Evolutionary conservation across 2,888 invertebrate genomes (phyloP), one percentile per base, ranked within the genome.

Genomic region (Rhagium mordax): DNA sequence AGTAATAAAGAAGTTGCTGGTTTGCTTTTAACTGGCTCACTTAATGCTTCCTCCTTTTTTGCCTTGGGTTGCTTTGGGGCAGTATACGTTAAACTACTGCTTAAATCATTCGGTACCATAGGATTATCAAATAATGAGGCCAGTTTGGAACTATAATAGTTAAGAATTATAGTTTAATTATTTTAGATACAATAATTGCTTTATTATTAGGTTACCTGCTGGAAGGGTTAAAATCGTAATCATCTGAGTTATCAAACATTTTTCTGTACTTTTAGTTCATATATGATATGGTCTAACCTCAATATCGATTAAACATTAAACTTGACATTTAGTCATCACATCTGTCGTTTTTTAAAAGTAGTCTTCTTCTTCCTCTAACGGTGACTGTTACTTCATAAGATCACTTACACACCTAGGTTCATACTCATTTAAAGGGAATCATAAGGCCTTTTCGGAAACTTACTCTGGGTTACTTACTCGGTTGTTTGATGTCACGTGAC

Each of bases 61-160:
- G 67, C 10, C 74, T 76, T 82, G 21, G 85, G 85, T 75, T 85
- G 84, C 72, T 84, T 85, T 5, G 85, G 85, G 4, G 85, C 83
- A 18, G 81, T 82, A 66, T 85, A 85, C 20, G 62, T 82, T 65
- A 85, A 77, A 78, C 75, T 80, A 8, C 74, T 70, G 62, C 77
- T 77, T 8, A 67, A 48, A 69, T 76, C 72, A 16, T 69, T 55
- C 0, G 57, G 47, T 33, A 62, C 27, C 53, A 71, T 33, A 51
- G 71, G 60, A 4, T 74, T 71, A 27, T 78, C 81, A 78, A 85
- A 85, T 59, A 85, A 71, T 15, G 80, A 77, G 24, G 83, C 80
- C 61, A 85, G 79, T 77, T 82, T 85, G 10, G 85, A 82, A 70
- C 85, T 85, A 65, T 49, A 80, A 81, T 59, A 49, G 20, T 67